Percentiles rank a stretch among this genome's conserved stretches.
phyloP scores from a whole-genome alignment of 2,888 invertebrate species.

The Acrobasis repandana region DNA sequence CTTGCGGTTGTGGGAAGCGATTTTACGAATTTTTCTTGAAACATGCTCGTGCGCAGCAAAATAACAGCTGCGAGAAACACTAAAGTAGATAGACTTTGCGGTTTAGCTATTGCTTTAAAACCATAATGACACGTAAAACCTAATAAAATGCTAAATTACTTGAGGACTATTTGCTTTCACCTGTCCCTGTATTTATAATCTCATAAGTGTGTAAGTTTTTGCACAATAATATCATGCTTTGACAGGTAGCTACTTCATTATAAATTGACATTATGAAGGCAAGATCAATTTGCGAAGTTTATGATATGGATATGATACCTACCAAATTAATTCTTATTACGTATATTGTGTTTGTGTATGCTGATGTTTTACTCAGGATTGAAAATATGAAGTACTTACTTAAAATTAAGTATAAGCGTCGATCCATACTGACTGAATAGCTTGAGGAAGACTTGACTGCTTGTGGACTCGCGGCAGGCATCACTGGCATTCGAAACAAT shows the following conservation, averaged over 20 bases:
- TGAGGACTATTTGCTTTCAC: conserved; percentile 9
- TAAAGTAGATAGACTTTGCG: conserved; percentile 31
- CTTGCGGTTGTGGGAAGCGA: conserved; percentile 71
- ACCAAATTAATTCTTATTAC: no score
- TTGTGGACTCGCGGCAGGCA: no score
- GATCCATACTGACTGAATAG: no score
- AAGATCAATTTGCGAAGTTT: no score
- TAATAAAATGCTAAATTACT: conserved; percentile 1
- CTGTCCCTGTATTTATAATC: conserved; percentile 6
- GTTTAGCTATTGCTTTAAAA: conserved; percentile 23
- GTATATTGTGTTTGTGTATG: no score
- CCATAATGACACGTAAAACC: conserved; percentile 1
- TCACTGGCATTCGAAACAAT: no score
- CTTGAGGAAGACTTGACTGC: no score
- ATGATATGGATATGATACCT: no score
- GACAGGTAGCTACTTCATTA: not conserved
- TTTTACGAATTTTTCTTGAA: conserved; percentile 45
- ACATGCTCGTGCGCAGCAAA: conserved; percentile 20
- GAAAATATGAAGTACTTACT: no score
- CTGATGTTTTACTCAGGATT: no score
- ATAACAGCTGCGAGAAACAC: conserved; percentile 28
- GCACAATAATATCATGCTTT: not conserved
- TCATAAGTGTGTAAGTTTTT: not conserved
- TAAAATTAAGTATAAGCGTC: no score
- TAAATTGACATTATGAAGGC: no score